Base-by-base conservation (phyloP, 1,140 invertebrate species). In the Rhizoglyphus robini region DNA sequence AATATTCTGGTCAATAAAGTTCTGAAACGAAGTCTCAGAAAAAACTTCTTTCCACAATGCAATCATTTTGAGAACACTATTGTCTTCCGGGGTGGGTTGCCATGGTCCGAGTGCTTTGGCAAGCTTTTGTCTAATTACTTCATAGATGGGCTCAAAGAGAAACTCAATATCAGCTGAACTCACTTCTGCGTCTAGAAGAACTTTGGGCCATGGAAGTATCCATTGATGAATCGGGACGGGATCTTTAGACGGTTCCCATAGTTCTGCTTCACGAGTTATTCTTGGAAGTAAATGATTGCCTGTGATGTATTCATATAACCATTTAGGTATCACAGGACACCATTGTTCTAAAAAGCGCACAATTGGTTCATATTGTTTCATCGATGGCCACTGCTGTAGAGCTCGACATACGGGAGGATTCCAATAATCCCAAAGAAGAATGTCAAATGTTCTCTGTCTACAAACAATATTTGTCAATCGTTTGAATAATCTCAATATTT, bases 191-290 rank as follows among this genome's bases (percentile, higher is more conserved):
- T 74, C 77, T 82, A 84, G 81, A 75, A 92, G 81, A 27, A 87
- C 74, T 5, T 85, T 84, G 41, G 91, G 79, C 95, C 95, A 99
- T 0, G 96, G 96, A 76, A 96, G 86, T 64, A 97, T 84, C 96
- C 96, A 99, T 5, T 84, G 82, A 76, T 98, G 93, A 68, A 98
- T 89, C 1, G 94, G 93, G 62, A 95, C 83, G 0, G 86, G 87
- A 73, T 98, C 95, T 0, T 85, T 88, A 0, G 94, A 78, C 0
- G 96, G 95, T 80, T 98, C 90, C 96, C 95, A 99, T 46, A 83
- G 81, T 47, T 88, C 83, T 0, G 95, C 90, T 69, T 88, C 90
- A 18, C 79, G 72, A 31, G 85, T 82, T 36, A 98, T 74, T 64
- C 83, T 81, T 0, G 90, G 89, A 65, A 92, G 76, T 34, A 96